Conservation (phyloP, 2,113 vertebrate genomes). For the Pangasianodon hypophthalmus region DNA sequence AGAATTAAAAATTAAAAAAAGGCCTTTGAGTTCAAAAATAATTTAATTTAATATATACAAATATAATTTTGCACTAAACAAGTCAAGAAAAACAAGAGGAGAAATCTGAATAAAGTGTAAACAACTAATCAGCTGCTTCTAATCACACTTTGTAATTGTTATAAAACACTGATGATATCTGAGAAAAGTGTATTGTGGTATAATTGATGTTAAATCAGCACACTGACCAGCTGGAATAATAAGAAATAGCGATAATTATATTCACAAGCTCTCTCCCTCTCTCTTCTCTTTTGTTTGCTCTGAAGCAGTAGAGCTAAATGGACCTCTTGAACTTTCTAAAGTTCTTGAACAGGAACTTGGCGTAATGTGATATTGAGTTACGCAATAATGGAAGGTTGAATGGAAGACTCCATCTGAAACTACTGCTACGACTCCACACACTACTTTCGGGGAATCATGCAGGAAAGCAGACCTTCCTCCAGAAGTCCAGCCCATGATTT, state of each 20-base stretch:
- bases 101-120: no score
- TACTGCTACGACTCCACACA: not conserved
- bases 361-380: not conserved
- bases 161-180: not conserved
- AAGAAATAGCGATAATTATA: not conserved
- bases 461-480: not conserved
- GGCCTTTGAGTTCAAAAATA: no score
- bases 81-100: no score
- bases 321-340: not conserved
- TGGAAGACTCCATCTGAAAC: not conserved
- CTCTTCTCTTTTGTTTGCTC: not conserved
- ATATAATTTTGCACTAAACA: no score
- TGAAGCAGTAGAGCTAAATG: not conserved
- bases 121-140: no score
- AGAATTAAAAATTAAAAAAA: no score
- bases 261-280: not conserved
- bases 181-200: not conserved
- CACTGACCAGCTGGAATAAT: not conserved
- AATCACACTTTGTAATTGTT: not conserved
- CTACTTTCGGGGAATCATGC: not conserved
- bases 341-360: not conserved
- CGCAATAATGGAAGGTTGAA: not conserved
- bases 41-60: not conserved
- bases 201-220: not conserved
- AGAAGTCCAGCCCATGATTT: not conserved